Evolutionary conservation across 2,888 invertebrate genomes (phyloP), one percentile per base, ranked within the genome.

Genomic region (Fabriciana adippe): DNA sequence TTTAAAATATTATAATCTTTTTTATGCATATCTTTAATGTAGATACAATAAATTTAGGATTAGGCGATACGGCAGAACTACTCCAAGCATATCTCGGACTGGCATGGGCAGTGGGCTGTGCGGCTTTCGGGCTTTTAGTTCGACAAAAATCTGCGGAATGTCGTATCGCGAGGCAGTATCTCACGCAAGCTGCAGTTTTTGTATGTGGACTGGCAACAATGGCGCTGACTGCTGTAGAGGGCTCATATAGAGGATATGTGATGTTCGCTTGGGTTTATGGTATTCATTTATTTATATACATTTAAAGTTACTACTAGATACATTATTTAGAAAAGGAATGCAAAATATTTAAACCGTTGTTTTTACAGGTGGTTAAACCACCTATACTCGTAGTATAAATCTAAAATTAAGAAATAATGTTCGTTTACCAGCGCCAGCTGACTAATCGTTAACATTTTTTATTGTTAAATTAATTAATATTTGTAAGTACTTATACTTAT

Each of bases 181-280:
- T 97, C 54, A 96, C 96, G 64, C 96, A 96, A 83, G 95, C 96
- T 0, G 96, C 96, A 0, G 95, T 96, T 51, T 95, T 97, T 79
- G 95, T 96, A 80, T 96, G 96, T 79, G 96, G 95, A 5, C 87
- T 97, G 54, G 95, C 96, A 59, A 96, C 96, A 55, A 93, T 97
- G 82, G 96, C 96, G 1, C 93, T 97, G 45, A 96, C 96, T 0
- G 95, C 95, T 1, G 96, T 96, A 21, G 95, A 96, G 74, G 96
- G 96, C 65, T 96, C 95, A 70, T 95, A 95, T 76, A 94, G 95
- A 77, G 96, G 96, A 76, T 96, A 96, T 76, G 95, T 96, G 55
- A 94, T 96, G 94, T 96, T 96, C 85, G 95, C 95, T 60, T 96
- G 96, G 96, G 94, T 96, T 81, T 96, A 96, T 81, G 96, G 96